These are phyloP conservation scores for Mormoops blainvillei DNA, from an alignment of 2,113 vertebrate species.

Conservation along the genomic window DNA sequence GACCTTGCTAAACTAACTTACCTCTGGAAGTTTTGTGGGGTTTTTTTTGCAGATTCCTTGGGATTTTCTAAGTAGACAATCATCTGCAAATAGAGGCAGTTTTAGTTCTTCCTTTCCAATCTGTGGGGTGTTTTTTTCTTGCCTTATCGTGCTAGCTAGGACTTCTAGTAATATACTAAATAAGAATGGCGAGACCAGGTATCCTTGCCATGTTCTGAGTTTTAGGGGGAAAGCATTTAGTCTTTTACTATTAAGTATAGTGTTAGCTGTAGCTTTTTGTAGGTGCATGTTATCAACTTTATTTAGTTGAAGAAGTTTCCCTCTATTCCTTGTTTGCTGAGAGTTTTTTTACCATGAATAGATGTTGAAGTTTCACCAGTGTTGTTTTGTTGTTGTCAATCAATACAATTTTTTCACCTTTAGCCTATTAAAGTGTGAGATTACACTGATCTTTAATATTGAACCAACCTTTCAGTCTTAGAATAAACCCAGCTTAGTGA, in stretches of 20 bases:
- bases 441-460: no score
- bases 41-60: not conserved
- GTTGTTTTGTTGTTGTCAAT: not conserved
- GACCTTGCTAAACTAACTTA: not conserved
- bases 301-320: not conserved
- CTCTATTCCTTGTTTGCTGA: not conserved
- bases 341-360: not conserved
- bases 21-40: not conserved
- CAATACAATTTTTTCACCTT: not conserved
- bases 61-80: not conserved
- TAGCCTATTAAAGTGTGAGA: no score
- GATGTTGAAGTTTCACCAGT: not conserved
- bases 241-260: not conserved
- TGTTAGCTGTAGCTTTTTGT: not conserved
- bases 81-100: no score
- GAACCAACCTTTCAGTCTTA: not conserved
- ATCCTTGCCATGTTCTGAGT: no score
- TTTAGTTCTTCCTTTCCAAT: not conserved
- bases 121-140: not conserved
- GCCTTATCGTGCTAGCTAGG: not conserved
- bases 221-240: not conserved
- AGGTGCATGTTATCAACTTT: not conserved
- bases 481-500: not conserved
- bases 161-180: not conserved
- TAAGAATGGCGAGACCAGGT: not conserved